Percentiles rank a stretch among this genome's conserved stretches.
Conservation (phyloP, 2,113 vertebrate genomes). For the Scalopus aquaticus region DNA sequence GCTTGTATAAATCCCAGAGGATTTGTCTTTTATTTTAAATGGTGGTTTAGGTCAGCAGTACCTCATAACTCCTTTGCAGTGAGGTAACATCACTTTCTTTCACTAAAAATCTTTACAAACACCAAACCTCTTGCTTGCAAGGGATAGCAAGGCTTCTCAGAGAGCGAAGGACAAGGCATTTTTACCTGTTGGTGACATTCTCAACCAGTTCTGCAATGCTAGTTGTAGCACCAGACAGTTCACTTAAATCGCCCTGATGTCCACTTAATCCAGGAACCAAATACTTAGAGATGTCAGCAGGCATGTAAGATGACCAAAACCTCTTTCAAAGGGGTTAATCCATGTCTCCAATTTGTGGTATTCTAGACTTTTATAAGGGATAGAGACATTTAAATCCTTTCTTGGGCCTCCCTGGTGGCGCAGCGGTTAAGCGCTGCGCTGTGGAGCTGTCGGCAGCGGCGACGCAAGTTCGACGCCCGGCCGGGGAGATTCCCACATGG, state of each 20-base stretch:
- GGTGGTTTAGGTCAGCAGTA: not conserved
- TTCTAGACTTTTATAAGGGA: not conserved
- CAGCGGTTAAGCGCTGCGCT: no score
- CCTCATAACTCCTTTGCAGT: not conserved
- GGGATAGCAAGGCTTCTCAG: not conserved
- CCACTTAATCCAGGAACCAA: not conserved
- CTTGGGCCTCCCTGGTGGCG: no score
- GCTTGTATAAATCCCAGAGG: not conserved
- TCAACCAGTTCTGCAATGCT: not conserved
- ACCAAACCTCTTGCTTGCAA: not conserved
- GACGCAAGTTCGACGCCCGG: no score
- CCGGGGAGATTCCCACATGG: no score
- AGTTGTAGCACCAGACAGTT: not conserved
- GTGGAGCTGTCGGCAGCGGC: no score
- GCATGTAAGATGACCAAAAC: not conserved
- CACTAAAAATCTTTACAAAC: not conserved
- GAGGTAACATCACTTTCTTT: not conserved
- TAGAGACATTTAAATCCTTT: not conserved
- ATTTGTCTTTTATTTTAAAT: not conserved
- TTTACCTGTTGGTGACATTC: not conserved
- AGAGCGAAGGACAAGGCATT: not conserved
- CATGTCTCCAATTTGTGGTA: not conserved
- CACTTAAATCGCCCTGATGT: not conserved
- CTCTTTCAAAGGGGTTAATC: not conserved
- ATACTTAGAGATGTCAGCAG: not conserved